Evolutionary conservation across 2,888 invertebrate species (phyloP), one percentile per base, ranked within the genome.

Genomic region (Drosophila mimica): DNA sequence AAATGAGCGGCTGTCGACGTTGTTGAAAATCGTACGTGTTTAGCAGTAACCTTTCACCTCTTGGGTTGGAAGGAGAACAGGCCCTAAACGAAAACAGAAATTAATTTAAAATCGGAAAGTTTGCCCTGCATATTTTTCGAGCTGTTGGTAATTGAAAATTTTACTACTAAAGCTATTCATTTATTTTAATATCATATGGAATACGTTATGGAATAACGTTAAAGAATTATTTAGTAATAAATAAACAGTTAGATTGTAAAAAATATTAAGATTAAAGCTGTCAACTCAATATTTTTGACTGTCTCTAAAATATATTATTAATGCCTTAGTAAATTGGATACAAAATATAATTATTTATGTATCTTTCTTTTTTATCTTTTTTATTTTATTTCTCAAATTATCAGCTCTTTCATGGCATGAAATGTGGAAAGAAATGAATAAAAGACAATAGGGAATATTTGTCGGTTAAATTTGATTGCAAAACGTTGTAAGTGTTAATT

Each of bases 401-500:
- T 4, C n/a, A 20, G 46, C 4, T 33, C 11, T 46, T 17, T 60
- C 11, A 31, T 56, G 15, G 17, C 33, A 36, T n/a, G n/a, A 28
- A 25, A 30, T 30, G 15, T 7, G 36, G 17, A 15, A 40, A 30
- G n/a, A 25, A 40, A 36, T 51, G 9, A 20, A 56, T 30, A 48
- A 64, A 66, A 28, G 51, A 79, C 70, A 76, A 74, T 46, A 8
- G 36, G 31, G 17, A 70, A 62, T 53, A 61, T 68, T 62, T 25
- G 46, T 71, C 59, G 70, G 54, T 71, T 77, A 76, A 77, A 79
- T 83, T 81, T 85, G 77, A 85, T 85, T 88, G 79, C 62, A 60
- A 61, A 81, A 75, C 52, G 65, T 81, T 65, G 75, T 69, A 70
- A 81, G 87, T 75, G 89, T 88, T 88, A 88, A 85, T 81, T 88